Conservation (phyloP, 2,797 vertebrate species). For the Carduelis carduelis region DNA sequence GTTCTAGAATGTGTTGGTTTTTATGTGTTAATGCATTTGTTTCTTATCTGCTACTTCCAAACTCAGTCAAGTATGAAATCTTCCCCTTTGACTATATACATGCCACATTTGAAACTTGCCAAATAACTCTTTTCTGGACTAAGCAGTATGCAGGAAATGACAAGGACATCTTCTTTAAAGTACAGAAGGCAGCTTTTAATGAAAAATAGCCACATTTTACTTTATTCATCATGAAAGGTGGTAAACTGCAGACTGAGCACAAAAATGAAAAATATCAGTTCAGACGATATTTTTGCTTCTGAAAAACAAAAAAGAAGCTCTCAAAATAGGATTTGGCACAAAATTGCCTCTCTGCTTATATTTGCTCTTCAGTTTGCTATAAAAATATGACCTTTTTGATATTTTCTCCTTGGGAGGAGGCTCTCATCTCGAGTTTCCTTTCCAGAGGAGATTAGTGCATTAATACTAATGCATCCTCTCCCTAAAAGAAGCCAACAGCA, state of each 20-base stretch:
- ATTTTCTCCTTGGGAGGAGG: conserved; percentile 39
- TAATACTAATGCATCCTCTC: not conserved
- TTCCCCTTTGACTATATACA: not conserved
- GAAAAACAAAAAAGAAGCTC: conserved; percentile 17
- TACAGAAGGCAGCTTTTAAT: not conserved
- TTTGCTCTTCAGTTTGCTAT: conserved; percentile 44
- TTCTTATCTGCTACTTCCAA: conserved; percentile 21
- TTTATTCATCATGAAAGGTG: conserved; percentile 25
- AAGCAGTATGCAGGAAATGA: not conserved
- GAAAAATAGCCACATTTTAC: not conserved
- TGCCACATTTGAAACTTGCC: not conserved
- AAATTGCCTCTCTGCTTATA: not conserved
- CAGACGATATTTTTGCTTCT: not conserved
- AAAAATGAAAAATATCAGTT: conserved; percentile 16
- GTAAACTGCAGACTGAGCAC: not conserved
- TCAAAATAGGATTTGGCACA: conserved; percentile 41
- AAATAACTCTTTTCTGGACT: not conserved
- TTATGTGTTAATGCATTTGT: not conserved
- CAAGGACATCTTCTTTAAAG: conserved; percentile 20
- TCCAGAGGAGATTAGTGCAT: conserved; percentile 18
- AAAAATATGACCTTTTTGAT: conserved; percentile 54
- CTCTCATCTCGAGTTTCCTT: not conserved
- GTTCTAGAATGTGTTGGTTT: not conserved
- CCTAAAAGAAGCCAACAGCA: not conserved
- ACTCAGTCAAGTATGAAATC: not conserved